Evolutionary conservation across 2,113 vertebrate species (phyloP).

Genomic region (Danio rerio): GRCz12tu NC_133185.1:30615001-30615500

Average conservation of each 20-base stretch:
- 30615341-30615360: constrained; percentile 21
- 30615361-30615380: constrained; percentile 55
- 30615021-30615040: too few species aligned
- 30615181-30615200: too few species aligned
- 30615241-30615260: background rate
- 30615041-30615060: too few species aligned
- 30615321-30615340: constrained; percentile 20
- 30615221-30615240: background rate
- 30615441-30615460: constrained; percentile 64
- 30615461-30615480: constrained; percentile 67
- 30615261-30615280: constrained; percentile 11
- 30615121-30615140: too few species aligned
- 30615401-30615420: constrained; percentile 51
- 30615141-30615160: too few species aligned
- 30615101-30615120: too few species aligned
- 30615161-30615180: too few species aligned
- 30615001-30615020: too few species aligned
- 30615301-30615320: constrained; percentile 31
- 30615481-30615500: constrained; percentile 66
- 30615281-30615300: constrained; percentile 39
- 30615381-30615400: constrained; percentile 40
- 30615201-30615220: too few species aligned
- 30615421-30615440: constrained; percentile 71
- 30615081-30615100: too few species aligned
- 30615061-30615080: too few species aligned